These are phyloP conservation scores for Campopleginae sp. DNA, from an alignment of 2,888 invertebrate genomes.

Conservation along the genomic window DNA sequence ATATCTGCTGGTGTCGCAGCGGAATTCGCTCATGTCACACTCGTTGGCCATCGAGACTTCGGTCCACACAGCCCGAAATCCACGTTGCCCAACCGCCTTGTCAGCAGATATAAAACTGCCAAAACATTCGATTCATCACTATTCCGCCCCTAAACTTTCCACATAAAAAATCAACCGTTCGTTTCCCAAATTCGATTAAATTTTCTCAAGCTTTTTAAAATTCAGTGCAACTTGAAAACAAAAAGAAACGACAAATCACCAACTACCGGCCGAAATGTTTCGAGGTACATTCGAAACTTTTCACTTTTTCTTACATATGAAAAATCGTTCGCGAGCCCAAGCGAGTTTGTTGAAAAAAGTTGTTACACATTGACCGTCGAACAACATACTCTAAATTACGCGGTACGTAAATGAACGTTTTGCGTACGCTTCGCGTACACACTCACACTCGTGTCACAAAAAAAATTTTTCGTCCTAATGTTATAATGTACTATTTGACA, in stretches of 20 bases:
- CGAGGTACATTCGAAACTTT: no score
- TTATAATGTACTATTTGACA: conserved; percentile 34
- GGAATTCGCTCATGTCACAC: conserved; percentile 87
- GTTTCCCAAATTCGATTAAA: background rate
- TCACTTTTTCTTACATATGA: no score
- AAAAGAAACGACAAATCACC: background rate
- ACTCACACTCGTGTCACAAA: no score
- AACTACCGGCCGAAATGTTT: no score
- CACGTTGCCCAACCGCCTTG: conserved; percentile 96
- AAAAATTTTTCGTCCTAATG: conserved; percentile 39
- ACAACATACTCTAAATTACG: conserved; percentile 70
- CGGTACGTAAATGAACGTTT: no score
- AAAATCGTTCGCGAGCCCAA: no score
- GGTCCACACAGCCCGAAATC: conserved; percentile 97
- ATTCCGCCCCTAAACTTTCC: background rate
- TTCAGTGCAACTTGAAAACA: background rate
- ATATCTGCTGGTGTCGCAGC: conserved; percentile 89
- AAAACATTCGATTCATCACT: background rate
- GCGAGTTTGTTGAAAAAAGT: conserved; percentile 71
- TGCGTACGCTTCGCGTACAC: no score
- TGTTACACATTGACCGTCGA: no score
- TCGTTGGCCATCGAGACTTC: conserved; percentile 90
- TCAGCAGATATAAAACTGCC: conserved; percentile 96
- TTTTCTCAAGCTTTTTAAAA: background rate
- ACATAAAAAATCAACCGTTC: background rate